These are phyloP conservation scores for Harpalus rubripes DNA, from an alignment of 2,888 invertebrate species.

Conservation along the genomic window DNA sequence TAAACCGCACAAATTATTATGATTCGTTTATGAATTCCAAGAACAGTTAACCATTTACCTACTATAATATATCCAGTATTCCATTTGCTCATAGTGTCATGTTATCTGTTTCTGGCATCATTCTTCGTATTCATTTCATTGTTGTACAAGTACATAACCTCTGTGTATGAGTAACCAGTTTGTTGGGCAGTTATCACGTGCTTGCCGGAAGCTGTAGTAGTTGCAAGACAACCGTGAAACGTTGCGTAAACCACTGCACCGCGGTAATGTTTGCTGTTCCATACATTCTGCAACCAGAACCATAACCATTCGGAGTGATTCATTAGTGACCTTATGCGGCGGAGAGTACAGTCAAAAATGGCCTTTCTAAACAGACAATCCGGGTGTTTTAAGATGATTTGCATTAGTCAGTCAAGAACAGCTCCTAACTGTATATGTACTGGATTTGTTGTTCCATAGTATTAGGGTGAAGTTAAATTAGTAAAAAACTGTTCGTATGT, in stretches of 20 bases:
- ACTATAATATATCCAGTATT: too few relatives aligned
- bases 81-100: too few relatives aligned
- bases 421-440: too few relatives aligned
- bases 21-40: too few relatives aligned
- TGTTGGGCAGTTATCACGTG: not conserved
- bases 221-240: slow-evolving; percentile 27
- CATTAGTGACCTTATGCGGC: slow-evolving; percentile 37
- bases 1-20: too few relatives aligned
- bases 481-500: too few relatives aligned
- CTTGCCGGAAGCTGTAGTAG: slow-evolving; percentile 29
- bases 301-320: slow-evolving; percentile 5
- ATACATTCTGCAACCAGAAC: not conserved
- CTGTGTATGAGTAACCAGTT: not conserved
- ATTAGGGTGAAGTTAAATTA: too few relatives aligned
- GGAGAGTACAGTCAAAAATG: not conserved
- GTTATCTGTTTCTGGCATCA: not conserved
- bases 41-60: too few relatives aligned
- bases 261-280: slow-evolving; percentile 5
- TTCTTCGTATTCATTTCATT: not conserved
- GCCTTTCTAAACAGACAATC: not conserved
- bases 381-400: not conserved
- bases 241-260: slow-evolving; percentile 39
- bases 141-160: not conserved
- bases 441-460: too few relatives aligned
- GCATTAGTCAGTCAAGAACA: not conserved